A percentile compares a stretch with the other conserved stretches of the same genome.
phyloP scores from a whole-genome alignment of 1,140 invertebrate species.

The Hestina assimilis region DNA sequence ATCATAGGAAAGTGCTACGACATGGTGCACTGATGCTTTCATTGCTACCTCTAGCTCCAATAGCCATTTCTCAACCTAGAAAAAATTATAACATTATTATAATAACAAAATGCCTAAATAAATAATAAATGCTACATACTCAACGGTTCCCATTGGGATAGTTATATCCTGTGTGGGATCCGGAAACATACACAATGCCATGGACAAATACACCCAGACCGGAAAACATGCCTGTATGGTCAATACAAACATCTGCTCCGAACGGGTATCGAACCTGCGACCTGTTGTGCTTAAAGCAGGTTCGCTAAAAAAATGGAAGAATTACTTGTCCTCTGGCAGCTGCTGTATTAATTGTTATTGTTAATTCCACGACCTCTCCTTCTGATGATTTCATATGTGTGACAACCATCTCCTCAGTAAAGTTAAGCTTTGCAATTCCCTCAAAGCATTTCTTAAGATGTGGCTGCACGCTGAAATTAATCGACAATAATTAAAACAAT shows the following conservation, averaged over 20 bases:
- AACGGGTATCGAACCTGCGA: too few relatives aligned
- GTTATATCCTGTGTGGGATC: too few relatives aligned
- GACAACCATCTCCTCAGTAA: conserved; percentile 92
- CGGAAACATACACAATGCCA: too few relatives aligned
- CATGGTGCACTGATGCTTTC: conserved; percentile 91
- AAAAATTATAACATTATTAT: too few relatives aligned
- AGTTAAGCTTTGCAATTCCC: conserved; percentile 91
- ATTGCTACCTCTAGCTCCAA: conserved; percentile 93
- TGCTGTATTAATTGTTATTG: conserved; percentile 90
- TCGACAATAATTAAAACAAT: not conserved
- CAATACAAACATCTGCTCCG: too few relatives aligned
- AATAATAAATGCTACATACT: too few relatives aligned
- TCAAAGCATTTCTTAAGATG: conserved; percentile 98
- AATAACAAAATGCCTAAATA: too few relatives aligned
- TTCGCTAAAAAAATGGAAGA: not conserved
- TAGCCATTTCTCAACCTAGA: conserved; percentile 94
- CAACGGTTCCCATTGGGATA: too few relatives aligned
- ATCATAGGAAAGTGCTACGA: conserved; percentile 80
- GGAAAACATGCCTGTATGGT: too few relatives aligned
- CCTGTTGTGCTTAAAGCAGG: too few relatives aligned
- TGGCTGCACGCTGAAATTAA: conserved; percentile 85
- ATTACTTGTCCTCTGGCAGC: conserved; percentile 91
- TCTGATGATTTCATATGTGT: conserved; percentile 94
- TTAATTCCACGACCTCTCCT: conserved; percentile 88
- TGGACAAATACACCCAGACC: too few relatives aligned